Base-by-base conservation (phyloP, 2,888 invertebrate genomes). In the Drosophila merina region DNA sequence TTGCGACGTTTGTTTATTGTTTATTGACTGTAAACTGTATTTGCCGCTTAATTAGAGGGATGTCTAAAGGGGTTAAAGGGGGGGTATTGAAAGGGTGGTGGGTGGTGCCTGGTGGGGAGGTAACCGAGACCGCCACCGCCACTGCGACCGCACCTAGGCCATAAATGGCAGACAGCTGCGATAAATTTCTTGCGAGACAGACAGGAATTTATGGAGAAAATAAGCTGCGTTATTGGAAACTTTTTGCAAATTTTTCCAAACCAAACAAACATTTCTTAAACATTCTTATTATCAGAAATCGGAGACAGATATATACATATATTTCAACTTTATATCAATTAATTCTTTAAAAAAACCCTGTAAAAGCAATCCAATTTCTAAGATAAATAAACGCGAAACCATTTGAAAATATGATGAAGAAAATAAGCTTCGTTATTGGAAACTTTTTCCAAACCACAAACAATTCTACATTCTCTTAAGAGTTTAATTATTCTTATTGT, bases 21-120 rank as follows among this genome's bases (percentile, higher is more conserved):
- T 67, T 88, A 83, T 71, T 81, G 70, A 71, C 75, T 72, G 67
- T 26, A 52, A 77, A 75, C 57, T 75, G 75, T 60, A 77, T 44
- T 50, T 62, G 48, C 40, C 50, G 62, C 42, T 73, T 73, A 88
- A 82, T 86, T 84, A 62, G 56, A 54, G 56, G 44, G 10, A 4
- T n/a, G 7, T 20, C 10, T 20, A 20, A 20, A 36, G 28, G 28
- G 28, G 28, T 8, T 20, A 20, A 20, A 36, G 28, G 28, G 28
- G 28, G 28, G 36, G n/a, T 36, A 36, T 36, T 4, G 10, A n/a
- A 10, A 10, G 38, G 50, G 30, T 26, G 7, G 28, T 49, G n/a
- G n/a, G 48, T 12, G 36, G 20, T 14, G 12, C 25, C 28, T 47
- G 14, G 20, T 42, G 49, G 42, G 20, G 49, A 12, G 26, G 7